Evolutionary conservation across 2,113 vertebrate species (phyloP).

Genomic region (Pungitius pungitius): DNA sequence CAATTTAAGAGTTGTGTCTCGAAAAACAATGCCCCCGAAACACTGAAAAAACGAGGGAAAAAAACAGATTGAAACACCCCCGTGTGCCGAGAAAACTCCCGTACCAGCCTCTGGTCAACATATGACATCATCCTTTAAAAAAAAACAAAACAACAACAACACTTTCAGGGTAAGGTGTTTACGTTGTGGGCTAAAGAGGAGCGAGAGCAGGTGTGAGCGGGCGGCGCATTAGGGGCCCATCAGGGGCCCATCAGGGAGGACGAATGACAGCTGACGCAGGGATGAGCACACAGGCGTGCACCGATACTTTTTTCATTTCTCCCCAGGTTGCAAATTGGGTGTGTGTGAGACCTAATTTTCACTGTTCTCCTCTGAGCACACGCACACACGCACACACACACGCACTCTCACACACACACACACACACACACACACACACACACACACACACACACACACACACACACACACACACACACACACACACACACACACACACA

Average conservation of each 20-base stretch:
- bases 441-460: conserved; percentile 23
- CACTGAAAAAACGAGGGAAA: conserved; percentile 55
- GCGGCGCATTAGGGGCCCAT: conserved; percentile 54
- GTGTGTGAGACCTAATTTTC: conserved; percentile 73
- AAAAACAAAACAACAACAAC: no score
- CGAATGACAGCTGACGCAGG: conserved; percentile 54
- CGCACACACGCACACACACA: conserved; percentile 30
- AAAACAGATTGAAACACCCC: conserved; percentile 6
- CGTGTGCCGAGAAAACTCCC: not conserved
- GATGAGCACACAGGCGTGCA: conserved; percentile 18
- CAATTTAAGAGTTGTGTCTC: conserved; percentile 70
- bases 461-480: conserved; percentile 14
- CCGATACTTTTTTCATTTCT: conserved; percentile 55
- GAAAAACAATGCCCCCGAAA: conserved; percentile 76
- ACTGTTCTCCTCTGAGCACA: conserved; percentile 67
- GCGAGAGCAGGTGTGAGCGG: conserved; percentile 41
- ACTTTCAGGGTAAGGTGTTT: not conserved
- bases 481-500: conserved; percentile 6
- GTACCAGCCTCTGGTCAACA: not conserved
- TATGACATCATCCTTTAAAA: not conserved
- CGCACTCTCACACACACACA: conserved; percentile 8
- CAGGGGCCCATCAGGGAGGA: conserved; percentile 59
- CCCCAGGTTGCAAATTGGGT: conserved; percentile 67
- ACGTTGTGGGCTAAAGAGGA: conserved; percentile 23
- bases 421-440: conserved; percentile 6